phyloP scores from a whole-genome alignment of 2,113 vertebrate genomes.

The Lonchura striata region DNA sequence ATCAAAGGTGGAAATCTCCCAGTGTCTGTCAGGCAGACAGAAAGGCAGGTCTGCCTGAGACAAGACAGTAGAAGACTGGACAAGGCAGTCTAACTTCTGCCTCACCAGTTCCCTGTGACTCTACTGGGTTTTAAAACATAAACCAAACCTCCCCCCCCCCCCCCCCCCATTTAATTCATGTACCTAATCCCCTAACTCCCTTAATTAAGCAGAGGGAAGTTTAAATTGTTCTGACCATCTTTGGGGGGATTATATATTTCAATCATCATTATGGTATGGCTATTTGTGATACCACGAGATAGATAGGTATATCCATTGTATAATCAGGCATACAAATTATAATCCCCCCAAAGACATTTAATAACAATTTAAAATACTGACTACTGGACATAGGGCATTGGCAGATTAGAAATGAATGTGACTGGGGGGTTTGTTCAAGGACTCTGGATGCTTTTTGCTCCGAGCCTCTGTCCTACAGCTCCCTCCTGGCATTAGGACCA shows the following conservation, averaged over 20 bases:
- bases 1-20: accelerated
- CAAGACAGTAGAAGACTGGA: neutral
- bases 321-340: constrained; percentile 77
- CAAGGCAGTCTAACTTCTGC: neutral
- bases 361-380: constrained; percentile 68
- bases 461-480: neutral
- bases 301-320: constrained; percentile 71
- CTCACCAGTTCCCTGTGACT: neutral
- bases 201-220: constrained; percentile 75
- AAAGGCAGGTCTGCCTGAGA: neutral
- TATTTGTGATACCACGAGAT: constrained; percentile 73
- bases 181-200: constrained; percentile 71
- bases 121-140: constrained; percentile 29
- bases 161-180: constrained; percentile 48
- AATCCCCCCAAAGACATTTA: constrained; percentile 73
- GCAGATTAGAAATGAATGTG: constrained; percentile 49
- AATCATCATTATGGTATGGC: constrained; percentile 75
- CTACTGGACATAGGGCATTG: constrained; percentile 49
- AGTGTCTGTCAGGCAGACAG: neutral
- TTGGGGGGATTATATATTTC: constrained; percentile 80
- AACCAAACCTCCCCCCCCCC: constrained; percentile 9
- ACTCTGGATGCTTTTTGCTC: neutral
- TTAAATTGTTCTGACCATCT: constrained; percentile 80
- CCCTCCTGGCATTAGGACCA: neutral
- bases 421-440: constrained; percentile 1